Percentiles rank a stretch among this genome's conserved stretches.
These are phyloP conservation scores for Dipus sagitta DNA, from an alignment of 2,797 vertebrate genomes.

Conservation along the genomic window DNA sequence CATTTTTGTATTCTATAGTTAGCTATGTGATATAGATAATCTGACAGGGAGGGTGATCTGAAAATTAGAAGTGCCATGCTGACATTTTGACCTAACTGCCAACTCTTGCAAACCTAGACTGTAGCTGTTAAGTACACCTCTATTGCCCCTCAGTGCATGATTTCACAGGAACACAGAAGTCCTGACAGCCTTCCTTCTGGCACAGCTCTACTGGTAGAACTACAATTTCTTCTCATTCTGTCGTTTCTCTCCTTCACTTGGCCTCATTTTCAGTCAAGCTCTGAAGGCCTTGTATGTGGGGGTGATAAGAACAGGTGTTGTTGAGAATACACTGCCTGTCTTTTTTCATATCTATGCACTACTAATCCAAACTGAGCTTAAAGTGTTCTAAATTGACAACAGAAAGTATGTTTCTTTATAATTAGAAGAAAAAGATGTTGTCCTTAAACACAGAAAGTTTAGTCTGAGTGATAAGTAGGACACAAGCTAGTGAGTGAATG, in stretches of 20 bases:
- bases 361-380: not conserved
- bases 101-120: not conserved
- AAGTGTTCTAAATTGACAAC: not conserved
- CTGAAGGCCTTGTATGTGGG: not conserved
- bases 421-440: not conserved
- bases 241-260: not conserved
- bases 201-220: not conserved
- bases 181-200: fast-evolving
- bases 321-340: not conserved
- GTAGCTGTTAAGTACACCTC: not conserved
- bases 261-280: not conserved
- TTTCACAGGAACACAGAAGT: not conserved
- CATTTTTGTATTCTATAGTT: conserved; percentile 23
- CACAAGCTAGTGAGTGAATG: not conserved
- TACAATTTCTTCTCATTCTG: not conserved
- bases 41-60: not conserved
- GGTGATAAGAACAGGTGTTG: not conserved
- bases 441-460: not conserved
- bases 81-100: not conserved
- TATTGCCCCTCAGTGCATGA: not conserved
- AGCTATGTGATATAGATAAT: not conserved
- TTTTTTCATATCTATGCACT: not conserved
- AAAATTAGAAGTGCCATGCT: not conserved
- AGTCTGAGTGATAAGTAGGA: not conserved
- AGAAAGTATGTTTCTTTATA: not conserved